These are phyloP conservation scores for Microchirus variegatus DNA, from an alignment of 2,797 vertebrate genomes.

Conservation along the genomic window DNA sequence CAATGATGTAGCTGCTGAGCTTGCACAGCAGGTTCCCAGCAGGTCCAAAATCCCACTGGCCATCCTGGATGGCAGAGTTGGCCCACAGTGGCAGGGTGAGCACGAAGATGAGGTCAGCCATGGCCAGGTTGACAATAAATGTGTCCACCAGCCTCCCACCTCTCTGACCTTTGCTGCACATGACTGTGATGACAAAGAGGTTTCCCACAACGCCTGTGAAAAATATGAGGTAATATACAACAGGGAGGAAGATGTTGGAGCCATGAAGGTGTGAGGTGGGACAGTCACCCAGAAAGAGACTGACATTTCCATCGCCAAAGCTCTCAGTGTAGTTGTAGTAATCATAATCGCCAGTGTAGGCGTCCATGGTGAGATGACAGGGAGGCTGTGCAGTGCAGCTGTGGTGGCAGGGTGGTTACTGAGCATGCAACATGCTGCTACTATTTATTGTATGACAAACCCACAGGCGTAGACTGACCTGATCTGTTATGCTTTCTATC, in stretches of 20 bases:
- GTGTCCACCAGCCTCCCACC: conserved; percentile 85
- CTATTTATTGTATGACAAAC: conserved; percentile 23
- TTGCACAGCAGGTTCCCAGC: conserved; percentile 80
- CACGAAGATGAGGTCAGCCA: conserved; percentile 87
- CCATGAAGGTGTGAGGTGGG: conserved; percentile 2
- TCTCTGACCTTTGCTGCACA: conserved; percentile 58
- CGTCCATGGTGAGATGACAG: conserved; percentile 42
- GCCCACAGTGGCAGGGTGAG: conserved; percentile 89
- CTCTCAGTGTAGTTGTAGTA: accelerated
- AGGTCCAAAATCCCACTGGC: conserved; percentile 77
- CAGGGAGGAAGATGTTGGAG: conserved; percentile 69
- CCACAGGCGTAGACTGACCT: conserved; percentile 52
- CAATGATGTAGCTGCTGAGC: conserved; percentile 85
- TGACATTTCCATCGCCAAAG: accelerated
- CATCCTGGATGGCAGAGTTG: conserved; percentile 55
- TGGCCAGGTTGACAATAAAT: conserved; percentile 86
- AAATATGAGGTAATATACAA: conserved; percentile 85
- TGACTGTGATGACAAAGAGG: conserved; percentile 82
- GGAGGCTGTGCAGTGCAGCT: conserved; percentile 21
- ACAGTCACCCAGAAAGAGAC: not conserved
- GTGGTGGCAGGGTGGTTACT: not conserved
- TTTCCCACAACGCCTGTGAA: conserved; percentile 85
- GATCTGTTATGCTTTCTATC: conserved; percentile 15
- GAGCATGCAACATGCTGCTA: conserved; percentile 10
- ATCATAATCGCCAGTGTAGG: not conserved